These are phyloP conservation scores for Lepidonotus clava DNA, from an alignment of 2,888 invertebrate species.

Conservation along the genomic window DNA sequence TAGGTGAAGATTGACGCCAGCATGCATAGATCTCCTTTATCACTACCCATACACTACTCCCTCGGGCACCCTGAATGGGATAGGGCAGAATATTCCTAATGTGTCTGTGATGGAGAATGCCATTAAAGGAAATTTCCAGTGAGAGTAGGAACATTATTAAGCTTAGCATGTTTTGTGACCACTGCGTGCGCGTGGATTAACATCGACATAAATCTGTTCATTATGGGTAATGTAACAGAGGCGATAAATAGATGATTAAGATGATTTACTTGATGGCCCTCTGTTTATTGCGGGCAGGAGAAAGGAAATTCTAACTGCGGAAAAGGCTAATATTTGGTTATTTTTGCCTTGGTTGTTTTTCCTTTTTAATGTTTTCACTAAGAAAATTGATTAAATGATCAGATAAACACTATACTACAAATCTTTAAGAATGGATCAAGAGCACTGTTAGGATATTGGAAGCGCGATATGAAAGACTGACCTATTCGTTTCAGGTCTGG, in stretches of 20 bases:
- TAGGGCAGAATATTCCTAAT: slow-evolving; percentile 19
- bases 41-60: neutral
- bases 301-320: no score
- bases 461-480: no score
- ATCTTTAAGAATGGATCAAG: no score
- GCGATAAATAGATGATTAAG: slow-evolving; percentile 19
- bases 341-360: no score
- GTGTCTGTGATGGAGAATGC: slow-evolving; percentile 9
- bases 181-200: neutral
- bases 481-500: no score
- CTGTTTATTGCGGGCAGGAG: no score
- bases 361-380: no score
- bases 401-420: no score
- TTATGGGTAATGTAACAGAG: slow-evolving; percentile 13
- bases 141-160: slow-evolving; percentile 22
- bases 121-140: slow-evolving; percentile 16
- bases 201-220: slow-evolving; percentile 1
- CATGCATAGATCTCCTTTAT: neutral
- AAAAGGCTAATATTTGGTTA: no score
- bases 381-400: no score
- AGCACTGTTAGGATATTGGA: no score
- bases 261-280: no score
- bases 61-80: neutral
- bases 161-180: neutral
- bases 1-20: neutral